These are phyloP conservation scores for Eumacrocentrus americanus DNA, from an alignment of 2,888 invertebrate genomes.

Conservation along the genomic window DNA sequence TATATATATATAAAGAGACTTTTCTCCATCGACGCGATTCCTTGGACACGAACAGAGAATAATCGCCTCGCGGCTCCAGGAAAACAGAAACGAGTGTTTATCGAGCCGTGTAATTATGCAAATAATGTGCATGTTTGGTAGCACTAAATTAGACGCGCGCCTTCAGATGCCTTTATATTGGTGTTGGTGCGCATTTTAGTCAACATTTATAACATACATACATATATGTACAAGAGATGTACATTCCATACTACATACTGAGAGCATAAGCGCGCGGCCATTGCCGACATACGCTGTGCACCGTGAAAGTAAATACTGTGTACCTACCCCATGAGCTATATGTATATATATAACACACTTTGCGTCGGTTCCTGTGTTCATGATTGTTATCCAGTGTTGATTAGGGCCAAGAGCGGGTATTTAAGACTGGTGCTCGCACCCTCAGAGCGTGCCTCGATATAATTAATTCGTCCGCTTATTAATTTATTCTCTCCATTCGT, in stretches of 20 bases:
- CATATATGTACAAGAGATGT: constrained; percentile 2
- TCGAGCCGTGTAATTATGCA: constrained; percentile 47
- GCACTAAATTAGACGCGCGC: constrained; percentile 43
- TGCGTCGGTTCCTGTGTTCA: constrained; percentile 24
- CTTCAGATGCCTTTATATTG: constrained; percentile 26
- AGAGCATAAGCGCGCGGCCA: neutral
- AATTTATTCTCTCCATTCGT: constrained; percentile 36
- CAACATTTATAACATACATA: neutral
- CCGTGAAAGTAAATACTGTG: constrained; percentile 22
- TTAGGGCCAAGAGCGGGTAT: constrained; percentile 35
- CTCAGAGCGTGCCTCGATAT: constrained; percentile 33
- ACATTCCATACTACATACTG: neutral
- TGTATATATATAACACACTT: constrained; percentile 9
- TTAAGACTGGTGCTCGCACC: constrained; percentile 7
- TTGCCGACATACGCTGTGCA: constrained; percentile 2
- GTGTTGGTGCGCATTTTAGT: constrained; percentile 23
- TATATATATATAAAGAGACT: neutral
- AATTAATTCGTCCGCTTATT: constrained; percentile 43
- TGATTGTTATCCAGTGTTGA: constrained; percentile 40
- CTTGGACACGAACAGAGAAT: constrained; percentile 19
- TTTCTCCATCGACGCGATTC: neutral
- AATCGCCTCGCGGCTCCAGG: constrained; percentile 26
- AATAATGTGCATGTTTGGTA: constrained; percentile 48
- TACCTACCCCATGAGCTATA: neutral
- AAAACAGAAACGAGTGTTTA: constrained; percentile 44